Percentiles rank a stretch among this genome's conserved stretches.
These are phyloP conservation scores for Eurosta solidaginis DNA, from an alignment of 1,140 invertebrate species.

Conservation along the genomic window DNA sequence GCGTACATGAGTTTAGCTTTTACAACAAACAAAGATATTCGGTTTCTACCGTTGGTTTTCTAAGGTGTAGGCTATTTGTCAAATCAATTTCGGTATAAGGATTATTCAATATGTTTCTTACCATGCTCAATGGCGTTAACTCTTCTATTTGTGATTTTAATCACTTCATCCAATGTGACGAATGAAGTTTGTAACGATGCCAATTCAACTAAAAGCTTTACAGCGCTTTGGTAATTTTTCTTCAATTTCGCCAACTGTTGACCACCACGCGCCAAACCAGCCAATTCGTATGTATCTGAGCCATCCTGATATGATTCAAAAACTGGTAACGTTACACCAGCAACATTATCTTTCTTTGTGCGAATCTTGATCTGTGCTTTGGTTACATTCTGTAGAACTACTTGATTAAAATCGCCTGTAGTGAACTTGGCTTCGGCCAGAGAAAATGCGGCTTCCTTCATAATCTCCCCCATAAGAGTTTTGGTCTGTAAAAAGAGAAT, in stretches of 20 bases:
- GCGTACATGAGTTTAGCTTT: too few species aligned
- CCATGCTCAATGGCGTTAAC: conserved; percentile 99
- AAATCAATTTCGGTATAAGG: too few species aligned
- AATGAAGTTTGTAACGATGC: conserved; percentile 97
- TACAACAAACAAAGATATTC: too few species aligned
- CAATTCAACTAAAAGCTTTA: conserved; percentile 90
- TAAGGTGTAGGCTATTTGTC: too few species aligned
- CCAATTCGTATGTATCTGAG: conserved; percentile 89
- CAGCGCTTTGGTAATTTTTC: conserved; percentile 92
- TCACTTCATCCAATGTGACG: conserved; percentile 95
- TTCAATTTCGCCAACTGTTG: conserved; percentile 94
- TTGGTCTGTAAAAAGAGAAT: conserved; percentile 81
- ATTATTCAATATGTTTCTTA: conserved; percentile 63
- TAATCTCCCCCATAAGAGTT: conserved; percentile 98
- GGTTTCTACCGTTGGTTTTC: too few species aligned
- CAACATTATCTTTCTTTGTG: conserved; percentile 99
- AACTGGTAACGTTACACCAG: conserved; percentile 93
- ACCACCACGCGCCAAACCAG: conserved; percentile 91
- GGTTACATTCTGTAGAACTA: conserved; percentile 98
- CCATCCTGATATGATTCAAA: conserved; percentile 97
- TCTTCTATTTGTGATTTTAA: conserved; percentile 96
- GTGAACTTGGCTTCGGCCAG: conserved; percentile 98
- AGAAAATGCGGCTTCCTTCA: conserved; percentile 99
- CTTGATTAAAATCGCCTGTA: conserved; percentile 97
- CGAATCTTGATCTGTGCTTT: conserved; percentile 99